phyloP scores from a whole-genome alignment of 2,797 vertebrate species.

The Gambusia yucatana region DNA sequence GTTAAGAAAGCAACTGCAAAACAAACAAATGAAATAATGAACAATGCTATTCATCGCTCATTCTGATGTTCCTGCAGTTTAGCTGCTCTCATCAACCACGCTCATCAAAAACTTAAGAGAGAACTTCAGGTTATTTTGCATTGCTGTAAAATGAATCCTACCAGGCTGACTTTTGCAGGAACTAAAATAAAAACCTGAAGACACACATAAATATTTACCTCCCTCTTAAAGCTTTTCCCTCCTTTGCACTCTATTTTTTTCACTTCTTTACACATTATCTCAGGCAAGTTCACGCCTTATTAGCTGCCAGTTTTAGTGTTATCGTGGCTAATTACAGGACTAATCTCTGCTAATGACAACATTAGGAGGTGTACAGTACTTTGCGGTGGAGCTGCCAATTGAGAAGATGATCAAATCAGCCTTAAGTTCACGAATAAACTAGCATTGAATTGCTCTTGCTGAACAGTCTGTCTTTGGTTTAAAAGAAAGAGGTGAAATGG shows the following conservation, averaged over 20 bases:
- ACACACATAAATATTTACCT: slow-evolving; percentile 17
- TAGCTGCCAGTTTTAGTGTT: slow-evolving; percentile 62
- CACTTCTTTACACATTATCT: slow-evolving; percentile 49
- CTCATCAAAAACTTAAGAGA: not conserved
- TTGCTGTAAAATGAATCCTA: not conserved
- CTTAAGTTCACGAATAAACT: slow-evolving; percentile 58
- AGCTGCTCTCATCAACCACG: not conserved
- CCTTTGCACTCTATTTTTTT: slow-evolving; percentile 19
- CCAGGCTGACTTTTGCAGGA: not conserved
- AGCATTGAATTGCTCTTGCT: slow-evolving; percentile 19
- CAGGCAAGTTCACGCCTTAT: slow-evolving; percentile 51
- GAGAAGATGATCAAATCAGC: slow-evolving; percentile 45
- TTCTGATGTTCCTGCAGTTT: not conserved
- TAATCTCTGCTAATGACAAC: slow-evolving; percentile 72
- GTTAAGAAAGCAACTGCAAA: not conserved
- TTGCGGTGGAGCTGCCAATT: slow-evolving; percentile 50
- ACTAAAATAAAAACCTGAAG: slow-evolving; percentile 27
- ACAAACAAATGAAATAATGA: not conserved
- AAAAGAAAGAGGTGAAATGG: slow-evolving; percentile 13
- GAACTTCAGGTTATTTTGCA: not conserved
- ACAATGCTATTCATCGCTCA: not conserved
- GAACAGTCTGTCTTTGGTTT: slow-evolving; percentile 31
- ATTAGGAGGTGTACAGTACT: slow-evolving; percentile 61
- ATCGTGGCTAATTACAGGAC: slow-evolving; percentile 68
- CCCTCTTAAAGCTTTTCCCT: slow-evolving; percentile 15